A percentile compares a stretch with the other conserved stretches of the same genome.
These are phyloP conservation scores for Eurosta solidaginis DNA, from an alignment of 1,140 invertebrate genomes.

Conservation along the genomic window DNA sequence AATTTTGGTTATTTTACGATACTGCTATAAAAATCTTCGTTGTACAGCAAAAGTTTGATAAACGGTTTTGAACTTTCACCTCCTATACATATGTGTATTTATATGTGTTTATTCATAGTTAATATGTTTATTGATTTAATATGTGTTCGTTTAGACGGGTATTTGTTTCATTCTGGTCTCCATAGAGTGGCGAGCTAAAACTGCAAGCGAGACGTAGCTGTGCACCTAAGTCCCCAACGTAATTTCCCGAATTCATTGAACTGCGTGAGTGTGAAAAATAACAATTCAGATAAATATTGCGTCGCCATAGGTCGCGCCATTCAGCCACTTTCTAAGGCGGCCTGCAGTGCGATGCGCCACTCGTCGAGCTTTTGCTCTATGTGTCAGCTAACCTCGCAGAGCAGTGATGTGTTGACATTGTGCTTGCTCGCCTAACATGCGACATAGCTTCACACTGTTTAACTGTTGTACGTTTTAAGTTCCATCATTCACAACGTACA, in stretches of 20 bases:
- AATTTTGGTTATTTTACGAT: too few species aligned
- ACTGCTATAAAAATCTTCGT: too few species aligned
- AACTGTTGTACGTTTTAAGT: neutral
- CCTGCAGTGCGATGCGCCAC: neutral
- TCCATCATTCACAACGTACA: neutral
- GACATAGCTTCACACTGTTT: neutral
- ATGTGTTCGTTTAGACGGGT: neutral
- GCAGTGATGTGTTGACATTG: constrained; percentile 1
- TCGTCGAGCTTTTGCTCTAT: neutral
- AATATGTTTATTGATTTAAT: too few species aligned
- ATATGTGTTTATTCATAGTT: neutral
- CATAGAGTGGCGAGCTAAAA: neutral
- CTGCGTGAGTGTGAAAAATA: constrained; percentile 60
- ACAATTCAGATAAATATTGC: constrained; percentile 60
- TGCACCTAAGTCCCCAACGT: constrained; percentile 54
- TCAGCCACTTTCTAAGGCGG: neutral
- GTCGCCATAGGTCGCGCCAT: constrained; percentile 38
- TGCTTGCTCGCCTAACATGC: neutral
- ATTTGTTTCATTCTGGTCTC: neutral
- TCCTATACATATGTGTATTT: neutral
- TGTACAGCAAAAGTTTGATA: too few species aligned
- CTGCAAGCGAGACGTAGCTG: neutral
- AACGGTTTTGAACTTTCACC: too few species aligned
- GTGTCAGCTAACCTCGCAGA: neutral
- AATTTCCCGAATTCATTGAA: constrained; percentile 60